Conservation (phyloP, 2,888 invertebrate species). For the Rhagium mordax region DNA sequence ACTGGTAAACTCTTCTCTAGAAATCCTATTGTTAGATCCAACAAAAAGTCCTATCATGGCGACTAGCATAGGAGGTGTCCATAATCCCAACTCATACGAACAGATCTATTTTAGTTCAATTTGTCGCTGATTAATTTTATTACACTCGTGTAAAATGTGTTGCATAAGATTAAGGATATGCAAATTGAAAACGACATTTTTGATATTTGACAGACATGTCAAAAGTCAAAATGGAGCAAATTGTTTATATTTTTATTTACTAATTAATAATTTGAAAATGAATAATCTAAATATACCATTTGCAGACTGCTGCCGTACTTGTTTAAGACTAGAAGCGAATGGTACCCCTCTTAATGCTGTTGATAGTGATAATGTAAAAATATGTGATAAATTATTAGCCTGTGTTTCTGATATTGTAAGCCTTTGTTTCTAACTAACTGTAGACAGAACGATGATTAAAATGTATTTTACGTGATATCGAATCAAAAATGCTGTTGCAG, state of each 20-base stretch:
- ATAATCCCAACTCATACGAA: no score
- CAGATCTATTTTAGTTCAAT: no score
- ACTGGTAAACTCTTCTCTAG: no score
- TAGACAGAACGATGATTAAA: not conserved
- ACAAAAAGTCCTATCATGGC: no score
- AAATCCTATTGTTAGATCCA: no score
- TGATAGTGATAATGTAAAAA: conserved; percentile 65
- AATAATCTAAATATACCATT: conserved; percentile 38
- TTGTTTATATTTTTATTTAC: conserved; percentile 5
- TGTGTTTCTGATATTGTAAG: conserved; percentile 67
- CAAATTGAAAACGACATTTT: not conserved
- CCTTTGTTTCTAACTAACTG: not conserved
- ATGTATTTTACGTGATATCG: not conserved
- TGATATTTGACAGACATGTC: conserved; percentile 11
- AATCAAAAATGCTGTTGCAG: conserved; percentile 51
- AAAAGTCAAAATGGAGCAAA: not conserved
- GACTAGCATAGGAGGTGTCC: no score
- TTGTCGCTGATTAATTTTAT: no score
- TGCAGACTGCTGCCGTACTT: conserved; percentile 65
- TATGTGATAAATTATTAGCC: conserved; percentile 64
- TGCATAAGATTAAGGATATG: not conserved
- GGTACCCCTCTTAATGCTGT: conserved; percentile 62
- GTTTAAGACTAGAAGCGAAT: conserved; percentile 64
- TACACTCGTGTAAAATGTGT: not conserved
- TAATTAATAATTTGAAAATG: not conserved